phyloP scores from a whole-genome alignment of 2,113 vertebrate genomes.

The Mesocricetus auratus region DNA sequence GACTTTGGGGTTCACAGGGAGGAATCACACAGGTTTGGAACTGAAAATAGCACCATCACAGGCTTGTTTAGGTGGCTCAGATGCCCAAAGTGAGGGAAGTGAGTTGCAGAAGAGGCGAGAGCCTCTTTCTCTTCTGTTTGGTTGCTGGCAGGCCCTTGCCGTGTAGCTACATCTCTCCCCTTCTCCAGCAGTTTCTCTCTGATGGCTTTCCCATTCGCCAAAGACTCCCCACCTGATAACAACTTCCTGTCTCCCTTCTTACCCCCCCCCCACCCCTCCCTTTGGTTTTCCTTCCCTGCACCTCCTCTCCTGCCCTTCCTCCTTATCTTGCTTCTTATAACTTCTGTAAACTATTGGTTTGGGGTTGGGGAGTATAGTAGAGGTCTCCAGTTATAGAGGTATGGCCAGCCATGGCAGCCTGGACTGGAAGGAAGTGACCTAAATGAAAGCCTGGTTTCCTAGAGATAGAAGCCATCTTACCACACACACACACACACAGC shows the following conservation, averaged over 20 bases:
- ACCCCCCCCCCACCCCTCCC: neutral
- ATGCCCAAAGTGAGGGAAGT: neutral
- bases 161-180: neutral
- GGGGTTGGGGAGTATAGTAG: neutral
- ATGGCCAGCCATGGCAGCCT: slow-evolving; percentile 3
- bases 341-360: slow-evolving; percentile 70
- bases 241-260: slow-evolving; percentile 5
- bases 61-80: slow-evolving; percentile 1
- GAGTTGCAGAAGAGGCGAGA: neutral
- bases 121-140: neutral
- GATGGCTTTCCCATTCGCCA: neutral
- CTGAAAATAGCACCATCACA: slow-evolving; percentile 29
- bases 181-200: slow-evolving; percentile 16
- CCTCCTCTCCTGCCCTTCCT: slow-evolving; percentile 5
- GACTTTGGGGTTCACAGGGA: neutral
- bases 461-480: neutral
- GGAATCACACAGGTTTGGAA: neutral
- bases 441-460: neutral
- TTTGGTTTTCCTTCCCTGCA: slow-evolving; percentile 59
- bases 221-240: neutral
- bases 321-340: slow-evolving; percentile 21
- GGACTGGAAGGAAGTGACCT: slow-evolving; percentile 59
- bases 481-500: no score
- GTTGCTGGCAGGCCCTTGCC: neutral
- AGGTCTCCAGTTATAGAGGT: slow-evolving; percentile 56